Conservation (phyloP, 2,797 vertebrate genomes). For the Epinephelus awoara region DNA sequence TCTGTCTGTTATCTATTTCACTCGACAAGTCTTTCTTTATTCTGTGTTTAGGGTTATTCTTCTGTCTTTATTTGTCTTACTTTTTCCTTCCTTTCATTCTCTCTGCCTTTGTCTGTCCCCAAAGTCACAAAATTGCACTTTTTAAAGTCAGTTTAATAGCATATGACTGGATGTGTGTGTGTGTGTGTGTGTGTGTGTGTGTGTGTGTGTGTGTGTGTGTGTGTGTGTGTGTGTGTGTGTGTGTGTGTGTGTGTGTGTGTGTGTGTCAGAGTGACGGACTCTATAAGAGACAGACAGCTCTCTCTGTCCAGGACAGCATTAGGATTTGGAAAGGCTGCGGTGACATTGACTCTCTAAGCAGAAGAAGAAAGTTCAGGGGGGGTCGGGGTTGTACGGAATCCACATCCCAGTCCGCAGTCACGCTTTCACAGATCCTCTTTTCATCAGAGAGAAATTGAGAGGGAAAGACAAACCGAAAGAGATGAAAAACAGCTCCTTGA, state of each 20-base stretch:
- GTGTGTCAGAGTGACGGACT: slow-evolving; percentile 15
- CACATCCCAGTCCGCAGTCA: neutral
- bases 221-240: neutral
- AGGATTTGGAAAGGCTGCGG: slow-evolving; percentile 47
- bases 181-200: too few relatives aligned
- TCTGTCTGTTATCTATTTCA: slow-evolving; percentile 31
- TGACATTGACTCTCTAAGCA: slow-evolving; percentile 51
- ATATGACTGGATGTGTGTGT: slow-evolving; percentile 29
- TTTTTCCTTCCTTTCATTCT: slow-evolving; percentile 16
- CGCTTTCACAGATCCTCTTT: slow-evolving; percentile 28
- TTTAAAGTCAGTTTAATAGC: slow-evolving; percentile 36
- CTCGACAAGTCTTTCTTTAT: slow-evolving; percentile 38
- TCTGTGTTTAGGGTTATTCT: slow-evolving; percentile 5
- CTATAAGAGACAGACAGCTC: slow-evolving; percentile 8
- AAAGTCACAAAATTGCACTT: slow-evolving; percentile 27
- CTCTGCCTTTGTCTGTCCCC: slow-evolving; percentile 18
- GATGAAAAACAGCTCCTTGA: slow-evolving; percentile 56
- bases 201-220: too few relatives aligned
- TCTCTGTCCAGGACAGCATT: slow-evolving; percentile 38
- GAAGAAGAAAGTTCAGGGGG: slow-evolving; percentile 16
- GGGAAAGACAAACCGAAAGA: slow-evolving; percentile 33
- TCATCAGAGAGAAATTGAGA: slow-evolving; percentile 29
- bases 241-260: too few relatives aligned
- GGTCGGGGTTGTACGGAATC: slow-evolving; percentile 5
- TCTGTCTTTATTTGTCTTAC: slow-evolving; percentile 7